Base-by-base conservation (phyloP, 2,888 invertebrate genomes). In the Loripinus fragilis region DNA sequence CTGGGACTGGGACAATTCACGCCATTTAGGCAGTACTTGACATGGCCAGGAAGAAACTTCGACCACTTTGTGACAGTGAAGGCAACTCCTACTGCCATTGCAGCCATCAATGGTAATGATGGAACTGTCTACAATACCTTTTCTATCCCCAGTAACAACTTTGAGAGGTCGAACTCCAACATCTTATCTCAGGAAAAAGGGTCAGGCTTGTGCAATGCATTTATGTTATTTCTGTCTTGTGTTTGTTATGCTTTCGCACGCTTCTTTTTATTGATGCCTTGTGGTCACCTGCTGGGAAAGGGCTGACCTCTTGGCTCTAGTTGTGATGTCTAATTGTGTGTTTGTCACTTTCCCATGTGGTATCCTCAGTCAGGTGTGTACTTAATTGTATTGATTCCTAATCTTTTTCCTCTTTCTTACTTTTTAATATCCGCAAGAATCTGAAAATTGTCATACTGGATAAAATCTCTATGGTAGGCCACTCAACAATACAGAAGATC, bases 51-150 rank as follows among this genome's bases (percentile, higher is more conserved):
- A 55, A 52, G 10, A 55, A 52, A 2, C 33, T 20, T 35, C 71
- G 33, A 15, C 3, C 15, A n/a, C 33, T 52, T 20, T 3, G 28
- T 30, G 33, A 55, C 5, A 28, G 48, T 30, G 52, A 68, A 30
- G 64, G 68, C 68, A 55, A 68, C 74, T n/a, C 74, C 74, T 25
- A 74, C 74, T n/a, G 68, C 68, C 15, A 74, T 55, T 55, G 71
- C 71, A 45, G 74, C 74, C 12, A 67, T 67, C 38, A 74, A 74
- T 52, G 50, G 66, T 33, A 55, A 55, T 48, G 69, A 68, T 8
- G 28, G 25, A 20, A 74, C 68, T 12, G 52, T 69, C 3, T 68
- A 74, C 25, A 30, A 68, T 50, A 68, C 74, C 20, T 74, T 74
- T 35, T 74, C 68, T 28, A 69, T 74, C 12, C 74, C 69, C 15